Base-by-base conservation (phyloP, 2,888 invertebrate species). In the Epirrita christyi region DNA sequence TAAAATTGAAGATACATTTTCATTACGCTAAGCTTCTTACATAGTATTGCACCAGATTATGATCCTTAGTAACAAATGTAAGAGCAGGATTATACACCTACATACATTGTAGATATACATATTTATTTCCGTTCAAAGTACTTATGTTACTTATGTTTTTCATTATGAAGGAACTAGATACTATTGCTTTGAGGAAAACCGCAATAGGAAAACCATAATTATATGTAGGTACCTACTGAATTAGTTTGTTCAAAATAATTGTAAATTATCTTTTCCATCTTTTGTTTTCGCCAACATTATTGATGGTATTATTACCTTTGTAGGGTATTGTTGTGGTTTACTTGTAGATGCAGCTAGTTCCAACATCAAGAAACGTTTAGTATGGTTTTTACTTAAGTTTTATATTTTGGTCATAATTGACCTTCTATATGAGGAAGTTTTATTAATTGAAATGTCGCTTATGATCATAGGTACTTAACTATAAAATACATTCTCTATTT, bases 21-120 rank as follows among this genome's bases (percentile, higher is more conserved):
- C 46, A 59, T 55, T 51, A 43, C 50, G 32, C 9, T 55, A 55
- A 55, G 50, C 55, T 59, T 38, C 53, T 55, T 46, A 43, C 53
- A n/a, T n/a, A n/a, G n/a, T n/a, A n/a, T n/a, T n/a, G n/a, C n/a
- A n/a, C n/a, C n/a, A 36, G 6, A 32, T 29, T 34, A 57, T 63
- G 55, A 61, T 58, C 55, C 55, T 61, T 38, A 14, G 49, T 61
- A 41, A 62, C 64, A 62, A 55, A 57, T 61, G 59, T 58, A 43
- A 36, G 21, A 21, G 21, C 21, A 21, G 43, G 46, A 56, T 56
- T 46, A 56, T 53, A 13, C 9, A 14, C 10, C 37, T n/a, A 11
- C 11, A 11, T 21, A n/a, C n/a, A n/a, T 21, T 21, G 4, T 4
- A 4, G 2, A 21, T 4, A 2, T 21, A 21, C 21, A 21, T 21